These are phyloP conservation scores for Leptinotarsa tumamoca DNA, from an alignment of 2,888 invertebrate genomes.

Conservation along the genomic window DNA sequence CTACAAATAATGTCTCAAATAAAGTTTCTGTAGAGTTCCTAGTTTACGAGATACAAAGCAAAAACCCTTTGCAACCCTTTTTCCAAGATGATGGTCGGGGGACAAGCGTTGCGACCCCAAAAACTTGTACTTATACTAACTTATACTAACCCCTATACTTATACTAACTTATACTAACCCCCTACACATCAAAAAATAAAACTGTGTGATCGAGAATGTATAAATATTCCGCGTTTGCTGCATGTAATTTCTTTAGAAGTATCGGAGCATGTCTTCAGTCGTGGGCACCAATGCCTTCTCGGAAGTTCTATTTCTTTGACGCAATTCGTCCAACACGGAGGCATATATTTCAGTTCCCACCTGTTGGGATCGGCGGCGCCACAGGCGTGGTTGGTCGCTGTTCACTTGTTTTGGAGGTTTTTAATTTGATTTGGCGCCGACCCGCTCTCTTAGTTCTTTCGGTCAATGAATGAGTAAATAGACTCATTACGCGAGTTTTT, in stretches of 20 bases:
- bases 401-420: slow-evolving; percentile 58
- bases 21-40: too few relatives aligned
- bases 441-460: slow-evolving; percentile 12
- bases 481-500: background rate
- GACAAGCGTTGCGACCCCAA: too few relatives aligned
- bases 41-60: too few relatives aligned
- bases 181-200: too few relatives aligned
- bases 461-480: slow-evolving; percentile 2
- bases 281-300: slow-evolving; percentile 25
- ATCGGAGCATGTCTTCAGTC: slow-evolving; percentile 15
- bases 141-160: too few relatives aligned
- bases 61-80: too few relatives aligned
- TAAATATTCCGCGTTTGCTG: background rate
- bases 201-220: background rate
- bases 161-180: too few relatives aligned
- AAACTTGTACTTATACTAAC: too few relatives aligned
- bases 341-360: slow-evolving; percentile 56
- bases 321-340: slow-evolving; percentile 41
- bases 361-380: slow-evolving; percentile 64
- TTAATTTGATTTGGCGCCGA: slow-evolving; percentile 55
- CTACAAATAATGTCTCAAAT: too few relatives aligned
- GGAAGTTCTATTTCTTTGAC: slow-evolving; percentile 41
- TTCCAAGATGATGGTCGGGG: too few relatives aligned
- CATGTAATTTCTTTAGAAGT: background rate
- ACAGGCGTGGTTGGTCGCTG: slow-evolving; percentile 60